Evolutionary conservation across 2,797 vertebrate genomes (phyloP).

Genomic region (Sparus aurata): DNA sequence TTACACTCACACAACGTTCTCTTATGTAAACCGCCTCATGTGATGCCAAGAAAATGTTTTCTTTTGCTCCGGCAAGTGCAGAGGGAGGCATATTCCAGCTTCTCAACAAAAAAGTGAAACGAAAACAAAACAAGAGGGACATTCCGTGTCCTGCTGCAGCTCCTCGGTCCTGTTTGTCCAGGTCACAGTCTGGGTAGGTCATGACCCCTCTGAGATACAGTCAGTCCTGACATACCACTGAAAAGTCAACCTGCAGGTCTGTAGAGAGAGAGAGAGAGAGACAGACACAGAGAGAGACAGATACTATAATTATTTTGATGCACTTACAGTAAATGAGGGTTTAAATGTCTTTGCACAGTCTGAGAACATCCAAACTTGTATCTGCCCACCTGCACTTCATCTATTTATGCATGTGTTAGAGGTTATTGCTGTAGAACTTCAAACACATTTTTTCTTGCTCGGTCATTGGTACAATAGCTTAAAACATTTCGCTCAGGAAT

Average conservation of each 20-base stretch:
- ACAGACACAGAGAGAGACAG: slow-evolving; percentile 11
- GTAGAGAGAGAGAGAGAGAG: slow-evolving; percentile 17
- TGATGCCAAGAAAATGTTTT: slow-evolving; percentile 43
- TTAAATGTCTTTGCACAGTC: not conserved
- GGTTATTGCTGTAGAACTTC: not conserved
- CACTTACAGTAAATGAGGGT: not conserved
- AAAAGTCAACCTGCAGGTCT: slow-evolving; percentile 57
- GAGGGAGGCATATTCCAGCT: slow-evolving; percentile 27
- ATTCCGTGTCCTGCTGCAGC: slow-evolving; percentile 65
- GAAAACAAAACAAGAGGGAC: slow-evolving; percentile 39
- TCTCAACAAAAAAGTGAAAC: slow-evolving; percentile 39
- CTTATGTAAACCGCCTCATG: slow-evolving; percentile 16
- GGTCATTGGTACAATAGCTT: not conserved
- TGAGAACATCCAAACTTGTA: not conserved
- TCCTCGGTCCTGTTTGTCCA: slow-evolving; percentile 76
- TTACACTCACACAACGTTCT: slow-evolving; percentile 26
- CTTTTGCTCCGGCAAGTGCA: slow-evolving; percentile 22
- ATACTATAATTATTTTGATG: not conserved
- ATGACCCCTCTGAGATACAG: slow-evolving; percentile 68
- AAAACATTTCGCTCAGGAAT: not conserved
- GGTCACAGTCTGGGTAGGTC: slow-evolving; percentile 64
- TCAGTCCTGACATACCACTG: slow-evolving; percentile 64
- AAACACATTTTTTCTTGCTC: not conserved
- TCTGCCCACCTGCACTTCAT: not conserved
- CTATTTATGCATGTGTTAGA: not conserved